A percentile compares a stretch with the other conserved stretches of the same genome.
These are phyloP conservation scores for Cossypha heuglini DNA, from an alignment of 2,797 vertebrate species.

Conservation along the genomic window DNA sequence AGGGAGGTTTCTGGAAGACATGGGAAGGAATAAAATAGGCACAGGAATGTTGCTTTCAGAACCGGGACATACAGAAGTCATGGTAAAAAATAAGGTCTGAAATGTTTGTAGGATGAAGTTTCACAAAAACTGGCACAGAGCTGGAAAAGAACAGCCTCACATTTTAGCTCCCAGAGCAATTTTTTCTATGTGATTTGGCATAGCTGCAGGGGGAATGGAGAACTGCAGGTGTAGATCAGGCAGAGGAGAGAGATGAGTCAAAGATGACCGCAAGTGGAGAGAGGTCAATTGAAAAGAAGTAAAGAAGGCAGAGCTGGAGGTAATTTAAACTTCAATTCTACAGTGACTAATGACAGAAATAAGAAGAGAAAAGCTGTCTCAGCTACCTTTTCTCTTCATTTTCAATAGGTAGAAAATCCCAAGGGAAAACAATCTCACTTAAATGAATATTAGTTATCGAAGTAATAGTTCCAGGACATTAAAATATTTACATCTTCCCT, in stretches of 20 bases:
- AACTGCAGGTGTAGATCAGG: conserved; percentile 21
- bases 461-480: background rate
- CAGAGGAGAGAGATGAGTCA: conserved; percentile 19
- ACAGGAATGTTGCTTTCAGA: background rate
- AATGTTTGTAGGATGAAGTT: background rate
- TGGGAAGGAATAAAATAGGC: background rate
- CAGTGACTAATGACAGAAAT: conserved; percentile 4
- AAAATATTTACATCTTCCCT: background rate
- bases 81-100: background rate
- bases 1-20: background rate
- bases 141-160: background rate
- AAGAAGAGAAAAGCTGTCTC: background rate
- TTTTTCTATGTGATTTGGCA: background rate
- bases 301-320: background rate
- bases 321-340: conserved; percentile 36
- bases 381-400: background rate
- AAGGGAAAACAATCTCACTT: background rate
- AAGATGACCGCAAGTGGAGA: conserved; percentile 12
- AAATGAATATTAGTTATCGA: conserved; percentile 11
- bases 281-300: conserved; percentile 27
- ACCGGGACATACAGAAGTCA: background rate
- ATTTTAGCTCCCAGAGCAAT: background rate
- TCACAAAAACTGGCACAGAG: background rate
- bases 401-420: conserved; percentile 15
- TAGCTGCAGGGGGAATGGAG: conserved; percentile 30